Conservation (phyloP, 2,113 vertebrate genomes). For the Dermatemys mawii region DNA sequence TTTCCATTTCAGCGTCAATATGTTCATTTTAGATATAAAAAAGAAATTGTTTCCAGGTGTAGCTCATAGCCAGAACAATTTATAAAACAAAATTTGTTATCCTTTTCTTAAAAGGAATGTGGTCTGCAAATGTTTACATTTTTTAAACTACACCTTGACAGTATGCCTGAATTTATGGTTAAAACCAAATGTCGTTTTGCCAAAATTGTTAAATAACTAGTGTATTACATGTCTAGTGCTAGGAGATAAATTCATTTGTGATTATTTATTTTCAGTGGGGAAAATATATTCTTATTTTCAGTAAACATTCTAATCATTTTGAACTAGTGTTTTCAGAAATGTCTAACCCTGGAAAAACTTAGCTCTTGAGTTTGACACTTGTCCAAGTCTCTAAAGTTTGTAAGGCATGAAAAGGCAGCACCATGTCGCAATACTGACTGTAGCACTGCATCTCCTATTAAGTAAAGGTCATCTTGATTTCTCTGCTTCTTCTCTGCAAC, state of each 20-base stretch:
- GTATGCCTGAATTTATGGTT: not conserved
- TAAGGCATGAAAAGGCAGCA: not conserved
- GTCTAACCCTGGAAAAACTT: not conserved
- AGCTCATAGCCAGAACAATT: not conserved
- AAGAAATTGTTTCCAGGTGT: not conserved
- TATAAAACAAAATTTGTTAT: not conserved
- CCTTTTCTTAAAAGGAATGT: not conserved
- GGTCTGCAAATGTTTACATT: not conserved
- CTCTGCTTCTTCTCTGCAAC: slow-evolving; percentile 29
- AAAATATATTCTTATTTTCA: not conserved
- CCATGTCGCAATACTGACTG: not conserved
- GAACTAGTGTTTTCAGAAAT: not conserved
- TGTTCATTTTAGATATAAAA: not conserved
- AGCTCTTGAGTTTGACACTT: not conserved
- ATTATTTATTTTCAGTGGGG: not conserved
- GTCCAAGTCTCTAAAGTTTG: not conserved
- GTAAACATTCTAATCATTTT: not conserved
- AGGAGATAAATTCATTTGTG: not conserved
- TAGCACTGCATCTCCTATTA: not conserved
- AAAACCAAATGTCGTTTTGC: not conserved
- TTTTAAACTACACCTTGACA: not conserved
- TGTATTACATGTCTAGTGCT: not conserved
- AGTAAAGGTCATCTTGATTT: slow-evolving; percentile 32
- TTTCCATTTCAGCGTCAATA: not conserved
- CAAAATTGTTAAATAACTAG: not conserved